These are phyloP conservation scores for Trachops cirrhosus DNA, from an alignment of 2,797 vertebrate genomes.

Conservation along the genomic window DNA sequence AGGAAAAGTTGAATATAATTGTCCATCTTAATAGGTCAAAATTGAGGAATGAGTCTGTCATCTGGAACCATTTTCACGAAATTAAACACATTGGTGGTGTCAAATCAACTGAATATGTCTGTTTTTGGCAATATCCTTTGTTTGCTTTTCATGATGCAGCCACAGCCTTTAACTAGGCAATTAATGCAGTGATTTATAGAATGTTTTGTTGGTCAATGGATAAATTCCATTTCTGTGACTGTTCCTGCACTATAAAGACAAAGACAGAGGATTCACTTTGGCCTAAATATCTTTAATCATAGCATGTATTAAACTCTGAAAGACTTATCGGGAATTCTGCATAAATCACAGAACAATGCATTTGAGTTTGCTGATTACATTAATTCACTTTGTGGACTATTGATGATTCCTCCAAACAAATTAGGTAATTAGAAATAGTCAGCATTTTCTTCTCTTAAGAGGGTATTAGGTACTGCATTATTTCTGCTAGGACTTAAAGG, in stretches of 20 bases:
- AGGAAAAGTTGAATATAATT: background rate
- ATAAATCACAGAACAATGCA: slow-evolving; percentile 57
- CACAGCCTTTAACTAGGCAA: slow-evolving; percentile 39
- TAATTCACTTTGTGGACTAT: slow-evolving; percentile 39
- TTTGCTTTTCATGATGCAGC: background rate
- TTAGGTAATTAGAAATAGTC: slow-evolving; percentile 44
- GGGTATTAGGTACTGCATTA: background rate
- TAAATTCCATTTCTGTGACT: slow-evolving; percentile 58
- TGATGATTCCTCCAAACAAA: slow-evolving; percentile 52
- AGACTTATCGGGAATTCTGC: slow-evolving; percentile 58
- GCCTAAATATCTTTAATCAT: slow-evolving; percentile 55
- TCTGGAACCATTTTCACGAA: background rate
- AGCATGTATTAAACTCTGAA: slow-evolving; percentile 50
- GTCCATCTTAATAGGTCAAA: background rate
- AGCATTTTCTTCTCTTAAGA: slow-evolving; percentile 45
- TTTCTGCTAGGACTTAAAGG: background rate
- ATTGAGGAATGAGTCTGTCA: background rate
- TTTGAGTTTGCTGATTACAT: slow-evolving; percentile 35
- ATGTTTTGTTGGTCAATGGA: slow-evolving; percentile 44
- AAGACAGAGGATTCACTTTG: slow-evolving; percentile 52
- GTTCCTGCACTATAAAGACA: slow-evolving; percentile 36
- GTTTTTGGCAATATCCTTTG: background rate
- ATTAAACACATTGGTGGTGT: background rate
- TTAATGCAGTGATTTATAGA: slow-evolving; percentile 64
- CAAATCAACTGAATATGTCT: background rate